phyloP scores from a whole-genome alignment of 2,113 vertebrate species.

The Pipra filicauda region DNA sequence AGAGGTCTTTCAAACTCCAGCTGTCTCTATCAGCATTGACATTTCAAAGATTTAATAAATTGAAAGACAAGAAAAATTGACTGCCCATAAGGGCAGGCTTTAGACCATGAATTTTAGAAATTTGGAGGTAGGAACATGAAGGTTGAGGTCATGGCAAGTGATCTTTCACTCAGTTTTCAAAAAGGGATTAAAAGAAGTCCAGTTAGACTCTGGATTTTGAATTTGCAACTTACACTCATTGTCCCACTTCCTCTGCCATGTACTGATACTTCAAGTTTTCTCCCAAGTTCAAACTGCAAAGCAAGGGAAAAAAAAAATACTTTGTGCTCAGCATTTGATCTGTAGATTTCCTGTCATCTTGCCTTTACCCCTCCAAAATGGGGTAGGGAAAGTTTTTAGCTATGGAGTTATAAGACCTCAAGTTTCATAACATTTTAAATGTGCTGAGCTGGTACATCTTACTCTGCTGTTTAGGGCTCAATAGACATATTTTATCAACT shows the following conservation, averaged over 20 bases:
- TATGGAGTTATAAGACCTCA: background rate
- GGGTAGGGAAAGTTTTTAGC: background rate
- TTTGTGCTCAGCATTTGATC: background rate
- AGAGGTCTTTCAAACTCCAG: background rate
- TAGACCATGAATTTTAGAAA: background rate
- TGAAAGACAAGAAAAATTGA: background rate
- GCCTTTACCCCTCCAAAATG: background rate
- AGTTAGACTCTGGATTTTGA: background rate
- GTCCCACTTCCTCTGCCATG: constrained; percentile 72
- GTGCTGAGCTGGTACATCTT: background rate
- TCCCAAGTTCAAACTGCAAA: constrained; percentile 72
- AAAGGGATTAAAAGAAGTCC: background rate
- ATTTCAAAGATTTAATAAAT: background rate
- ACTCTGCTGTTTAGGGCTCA: background rate
- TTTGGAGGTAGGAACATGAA: background rate
- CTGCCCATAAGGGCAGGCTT: background rate
- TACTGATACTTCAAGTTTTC: constrained; percentile 52
- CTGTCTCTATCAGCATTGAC: background rate
- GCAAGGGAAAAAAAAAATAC: background rate
- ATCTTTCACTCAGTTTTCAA: background rate
- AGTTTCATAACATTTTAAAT: background rate
- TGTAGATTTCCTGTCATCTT: background rate
- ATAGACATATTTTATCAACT: background rate
- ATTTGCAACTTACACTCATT: constrained; percentile 71
- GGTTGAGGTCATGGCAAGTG: background rate